These are phyloP conservation scores for Neoitamus cyanurus DNA, from an alignment of 2,888 invertebrate species.

Conservation along the genomic window DNA sequence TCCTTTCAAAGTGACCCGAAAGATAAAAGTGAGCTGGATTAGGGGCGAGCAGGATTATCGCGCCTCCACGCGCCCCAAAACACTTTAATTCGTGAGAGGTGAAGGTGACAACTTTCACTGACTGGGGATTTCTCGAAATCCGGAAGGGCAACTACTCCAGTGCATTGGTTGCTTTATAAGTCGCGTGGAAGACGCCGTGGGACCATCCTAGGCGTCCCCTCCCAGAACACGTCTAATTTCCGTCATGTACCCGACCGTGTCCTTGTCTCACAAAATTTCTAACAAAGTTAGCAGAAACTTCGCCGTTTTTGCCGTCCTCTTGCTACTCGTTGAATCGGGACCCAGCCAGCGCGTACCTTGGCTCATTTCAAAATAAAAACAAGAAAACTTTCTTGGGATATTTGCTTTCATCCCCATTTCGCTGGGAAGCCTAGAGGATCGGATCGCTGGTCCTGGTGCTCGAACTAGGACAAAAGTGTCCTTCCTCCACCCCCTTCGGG, in stretches of 20 bases:
- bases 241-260: conserved; percentile 1
- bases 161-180: not conserved
- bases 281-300: conserved; percentile 1
- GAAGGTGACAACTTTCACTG: not conserved
- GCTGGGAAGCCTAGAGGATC: not conserved
- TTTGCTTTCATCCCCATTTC: conserved; percentile 1
- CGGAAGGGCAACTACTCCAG: not conserved
- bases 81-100: not conserved
- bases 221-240: not conserved
- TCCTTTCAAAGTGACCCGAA: not conserved
- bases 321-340: not conserved
- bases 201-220: not conserved
- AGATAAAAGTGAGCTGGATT: not conserved
- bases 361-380: conserved; percentile 1
- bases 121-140: not conserved
- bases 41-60: not conserved
- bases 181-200: not conserved
- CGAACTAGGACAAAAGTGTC: conserved; percentile 1
- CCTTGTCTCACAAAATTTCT: not conserved
- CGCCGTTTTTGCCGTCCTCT: not conserved
- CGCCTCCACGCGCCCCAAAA: not conserved
- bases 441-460: not conserved
- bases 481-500: not conserved
- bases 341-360: not conserved
- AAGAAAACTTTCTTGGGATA: conserved; percentile 1